These are phyloP conservation scores for Channa striata DNA, from an alignment of 2,797 vertebrate species.

Conservation along the genomic window DNA sequence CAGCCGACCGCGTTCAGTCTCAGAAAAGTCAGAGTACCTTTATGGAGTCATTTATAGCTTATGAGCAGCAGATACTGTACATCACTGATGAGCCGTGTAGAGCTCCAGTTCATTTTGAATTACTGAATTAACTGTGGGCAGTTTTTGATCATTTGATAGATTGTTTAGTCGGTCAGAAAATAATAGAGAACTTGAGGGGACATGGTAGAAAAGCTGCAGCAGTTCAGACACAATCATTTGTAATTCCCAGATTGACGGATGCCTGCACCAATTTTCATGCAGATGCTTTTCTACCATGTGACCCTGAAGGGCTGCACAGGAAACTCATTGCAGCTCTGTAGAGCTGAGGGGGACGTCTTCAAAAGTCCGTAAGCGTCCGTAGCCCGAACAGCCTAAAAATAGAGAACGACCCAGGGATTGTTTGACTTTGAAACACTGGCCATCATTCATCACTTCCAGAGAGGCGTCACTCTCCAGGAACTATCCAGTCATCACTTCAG, in stretches of 20 bases:
- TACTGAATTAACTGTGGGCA: too few species aligned
- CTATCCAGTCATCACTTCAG: background rate
- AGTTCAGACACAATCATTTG: too few species aligned
- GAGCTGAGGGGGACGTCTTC: background rate
- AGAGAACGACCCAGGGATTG: background rate
- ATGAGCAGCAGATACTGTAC: constrained; percentile 38
- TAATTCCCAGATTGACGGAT: too few species aligned
- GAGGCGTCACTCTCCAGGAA: background rate
- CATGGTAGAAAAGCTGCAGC: background rate
- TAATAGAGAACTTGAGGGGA: too few species aligned
- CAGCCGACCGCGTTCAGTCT: background rate
- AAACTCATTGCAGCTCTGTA: background rate
- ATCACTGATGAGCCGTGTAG: background rate
- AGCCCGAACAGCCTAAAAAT: background rate
- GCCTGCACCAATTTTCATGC: too few species aligned
- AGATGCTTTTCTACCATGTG: background rate
- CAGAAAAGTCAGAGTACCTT: constrained; percentile 42
- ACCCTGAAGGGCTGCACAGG: background rate
- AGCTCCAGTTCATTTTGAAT: too few species aligned
- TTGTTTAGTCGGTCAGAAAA: background rate
- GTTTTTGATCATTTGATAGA: background rate
- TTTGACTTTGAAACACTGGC: background rate
- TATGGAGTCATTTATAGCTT: constrained; percentile 28
- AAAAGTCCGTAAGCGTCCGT: background rate
- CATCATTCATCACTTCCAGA: background rate